Base-by-base conservation (phyloP, 2,113 vertebrate genomes). In the Brachirus orientalis region DNA sequence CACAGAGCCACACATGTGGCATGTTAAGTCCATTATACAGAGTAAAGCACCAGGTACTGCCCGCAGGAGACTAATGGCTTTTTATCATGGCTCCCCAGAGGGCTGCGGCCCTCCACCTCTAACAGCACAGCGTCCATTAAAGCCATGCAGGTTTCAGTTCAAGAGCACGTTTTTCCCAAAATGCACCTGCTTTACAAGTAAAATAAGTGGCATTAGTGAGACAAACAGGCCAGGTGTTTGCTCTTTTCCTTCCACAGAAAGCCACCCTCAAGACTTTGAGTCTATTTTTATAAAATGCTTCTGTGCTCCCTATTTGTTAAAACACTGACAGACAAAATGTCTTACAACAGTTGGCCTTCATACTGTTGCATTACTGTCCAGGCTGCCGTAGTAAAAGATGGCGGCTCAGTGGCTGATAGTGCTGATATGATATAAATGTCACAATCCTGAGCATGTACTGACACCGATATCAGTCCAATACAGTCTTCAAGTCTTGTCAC, bases 1-100 rank as follows among this genome's bases (percentile, higher is more conserved):
- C 70, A 69, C 77, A 64, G 44, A 74, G 72, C 66, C 60, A 58
- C 80, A 77, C n/a, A 8, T 55, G 35, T 13, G 19, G 66, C 76
- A 79, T 75, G 82, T 75, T 84, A 69, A 86, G 70, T 80, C 86
- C 68, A 88, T 89, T 84, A 86, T 47, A 75, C 59, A 69, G 41
- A 37, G 85, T 85, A 69, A 71, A 82, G 77, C 40, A 55, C 5
- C 74, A 59, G 85, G 68, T 73, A 77, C 75, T 77, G 80, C 80
- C 87, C 84, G 87, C 84, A 81, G 78, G 84, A 87, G 79, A 85
- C 79, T 86, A 88, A 90, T 89, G 80, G 87, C 75, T 90, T 85
- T 85, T 77, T 82, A 87, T 90, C 79, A 75, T 83, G 80, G 75
- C 86, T 83, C 83, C 88, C 88, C 63, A 66, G 76, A 84, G 82